A percentile compares a stretch with the other conserved stretches of the same genome.
Conservation (phyloP, 1,140 invertebrate genomes). For the Microplitis mediator region DNA sequence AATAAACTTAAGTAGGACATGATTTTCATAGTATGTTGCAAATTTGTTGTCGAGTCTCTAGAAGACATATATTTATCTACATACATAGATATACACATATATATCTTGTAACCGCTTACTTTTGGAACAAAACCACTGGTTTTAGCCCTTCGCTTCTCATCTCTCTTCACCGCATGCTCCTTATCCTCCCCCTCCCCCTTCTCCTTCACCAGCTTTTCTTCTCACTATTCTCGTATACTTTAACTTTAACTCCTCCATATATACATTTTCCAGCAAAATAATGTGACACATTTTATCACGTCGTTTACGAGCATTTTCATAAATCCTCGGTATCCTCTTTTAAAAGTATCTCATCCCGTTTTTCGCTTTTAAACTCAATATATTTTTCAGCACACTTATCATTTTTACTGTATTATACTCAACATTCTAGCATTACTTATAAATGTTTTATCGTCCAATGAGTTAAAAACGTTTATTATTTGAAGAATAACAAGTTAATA, state of each 20-base stretch:
- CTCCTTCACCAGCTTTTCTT: too few species aligned
- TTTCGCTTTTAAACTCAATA: not conserved
- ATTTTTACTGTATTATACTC: not conserved
- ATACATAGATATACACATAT: not conserved
- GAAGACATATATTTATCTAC: not conserved
- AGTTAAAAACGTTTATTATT: too few species aligned
- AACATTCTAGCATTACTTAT: not conserved
- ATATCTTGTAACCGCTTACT: not conserved
- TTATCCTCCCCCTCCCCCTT: too few species aligned
- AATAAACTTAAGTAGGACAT: slow-evolving; percentile 26
- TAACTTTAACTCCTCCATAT: too few species aligned
- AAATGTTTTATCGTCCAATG: not conserved
- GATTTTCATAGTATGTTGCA: not conserved
- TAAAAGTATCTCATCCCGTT: not conserved
- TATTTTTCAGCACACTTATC: not conserved
- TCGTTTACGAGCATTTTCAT: slow-evolving; percentile 1
- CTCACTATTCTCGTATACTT: too few species aligned
- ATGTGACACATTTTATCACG: not conserved
- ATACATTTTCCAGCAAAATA: not conserved
- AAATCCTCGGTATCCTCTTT: not conserved
- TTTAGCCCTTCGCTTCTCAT: not conserved
- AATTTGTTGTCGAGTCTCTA: not conserved
- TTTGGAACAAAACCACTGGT: not conserved
- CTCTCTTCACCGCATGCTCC: too few species aligned
- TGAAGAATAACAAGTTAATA: too few species aligned